A percentile compares a stretch with the other conserved stretches of the same genome.
These are phyloP conservation scores for Ceratotherium simum DNA, from an alignment of 2,113 vertebrate species.

Conservation along the genomic window DNA sequence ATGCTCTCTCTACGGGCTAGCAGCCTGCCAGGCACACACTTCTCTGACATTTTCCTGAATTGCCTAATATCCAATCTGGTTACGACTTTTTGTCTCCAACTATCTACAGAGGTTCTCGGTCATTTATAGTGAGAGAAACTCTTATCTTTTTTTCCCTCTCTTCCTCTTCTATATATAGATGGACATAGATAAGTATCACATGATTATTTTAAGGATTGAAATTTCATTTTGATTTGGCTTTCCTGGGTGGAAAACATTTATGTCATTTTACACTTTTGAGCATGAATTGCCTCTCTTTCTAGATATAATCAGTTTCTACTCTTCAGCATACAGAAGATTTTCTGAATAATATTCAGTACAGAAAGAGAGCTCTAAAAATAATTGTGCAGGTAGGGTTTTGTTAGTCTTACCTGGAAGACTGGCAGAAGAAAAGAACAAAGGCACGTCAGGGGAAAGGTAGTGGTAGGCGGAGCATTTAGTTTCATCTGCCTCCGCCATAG, in stretches of 20 bases:
- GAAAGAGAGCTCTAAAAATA: conserved; percentile 73
- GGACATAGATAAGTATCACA: conserved; percentile 29
- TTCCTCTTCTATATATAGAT: conserved; percentile 13
- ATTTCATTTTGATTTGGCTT: conserved; percentile 79
- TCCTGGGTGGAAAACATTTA: conserved; percentile 74
- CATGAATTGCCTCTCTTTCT: conserved; percentile 74
- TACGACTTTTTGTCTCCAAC: conserved; percentile 49
- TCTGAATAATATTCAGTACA: conserved; percentile 67
- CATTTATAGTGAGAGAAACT: conserved; percentile 53
- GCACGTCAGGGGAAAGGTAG: conserved; percentile 67
- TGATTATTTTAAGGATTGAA: conserved; percentile 72
- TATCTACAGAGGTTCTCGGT: conserved; percentile 41
- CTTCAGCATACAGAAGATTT: conserved; percentile 69
- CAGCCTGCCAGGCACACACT: background rate
- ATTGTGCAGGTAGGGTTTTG: conserved; percentile 66
- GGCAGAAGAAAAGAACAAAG: conserved; percentile 80
- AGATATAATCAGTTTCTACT: conserved; percentile 78
- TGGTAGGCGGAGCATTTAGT: conserved; percentile 49
- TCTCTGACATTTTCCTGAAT: conserved; percentile 53
- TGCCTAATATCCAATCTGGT: conserved; percentile 12
- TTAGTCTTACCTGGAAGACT: conserved; percentile 60
- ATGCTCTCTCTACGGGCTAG: background rate
- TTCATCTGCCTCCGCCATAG: conserved; percentile 68
- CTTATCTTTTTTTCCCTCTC: background rate
- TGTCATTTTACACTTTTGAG: conserved; percentile 70